Conservation (phyloP, 2,888 invertebrate genomes). For the Portevinia maculata region DNA sequence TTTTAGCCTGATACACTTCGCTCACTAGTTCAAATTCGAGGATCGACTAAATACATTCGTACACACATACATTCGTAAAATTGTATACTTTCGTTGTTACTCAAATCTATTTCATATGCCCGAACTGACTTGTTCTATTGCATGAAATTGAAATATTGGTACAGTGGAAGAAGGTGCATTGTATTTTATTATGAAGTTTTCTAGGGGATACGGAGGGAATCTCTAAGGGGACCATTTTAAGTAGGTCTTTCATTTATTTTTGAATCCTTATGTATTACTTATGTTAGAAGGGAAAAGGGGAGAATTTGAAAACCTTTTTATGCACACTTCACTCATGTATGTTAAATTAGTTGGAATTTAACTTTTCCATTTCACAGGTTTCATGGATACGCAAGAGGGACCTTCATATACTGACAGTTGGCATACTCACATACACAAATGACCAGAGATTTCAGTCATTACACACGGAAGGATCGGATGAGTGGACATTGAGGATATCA, state of each 20-base stretch:
- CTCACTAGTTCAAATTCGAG: too few relatives aligned
- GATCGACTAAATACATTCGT: too few relatives aligned
- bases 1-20: too few relatives aligned
- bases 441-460: constrained; percentile 88
- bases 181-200: constrained; percentile 28
- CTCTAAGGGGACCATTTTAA: constrained; percentile 50
- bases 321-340: constrained; percentile 13
- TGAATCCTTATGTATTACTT: constrained; percentile 12
- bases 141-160: constrained; percentile 60
- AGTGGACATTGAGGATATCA: constrained; percentile 88
- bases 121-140: constrained; percentile 52
- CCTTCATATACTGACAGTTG: constrained; percentile 89
- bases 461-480: constrained; percentile 88
- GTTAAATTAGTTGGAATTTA: background rate
- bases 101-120: constrained; percentile 55
- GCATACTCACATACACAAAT: constrained; percentile 88
- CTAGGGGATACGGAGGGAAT: constrained; percentile 18
- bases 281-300: too few relatives aligned
- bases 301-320: constrained; percentile 23
- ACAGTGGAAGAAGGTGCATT: constrained; percentile 23
- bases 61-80: constrained; percentile 7
- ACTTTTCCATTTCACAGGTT: constrained; percentile 84
- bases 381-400: constrained; percentile 93
- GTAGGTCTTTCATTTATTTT: constrained; percentile 31
- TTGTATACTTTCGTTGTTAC: constrained; percentile 33